These are phyloP conservation scores for Dryas iulia DNA, from an alignment of 1,140 invertebrate species.

Conservation along the genomic window DNA sequence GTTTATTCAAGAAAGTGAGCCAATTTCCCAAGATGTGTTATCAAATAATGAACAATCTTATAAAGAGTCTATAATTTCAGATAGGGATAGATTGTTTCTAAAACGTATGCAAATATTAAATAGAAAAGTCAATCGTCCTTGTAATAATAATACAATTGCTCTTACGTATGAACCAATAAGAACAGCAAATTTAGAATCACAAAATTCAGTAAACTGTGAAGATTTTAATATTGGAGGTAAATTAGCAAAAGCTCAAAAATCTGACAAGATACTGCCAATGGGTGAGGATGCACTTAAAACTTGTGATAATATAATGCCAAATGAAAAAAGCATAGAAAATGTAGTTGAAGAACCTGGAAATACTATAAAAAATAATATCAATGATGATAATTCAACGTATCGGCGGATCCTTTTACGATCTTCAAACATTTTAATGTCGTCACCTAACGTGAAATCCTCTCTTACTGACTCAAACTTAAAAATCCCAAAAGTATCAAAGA, in stretches of 20 bases:
- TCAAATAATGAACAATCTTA: background rate
- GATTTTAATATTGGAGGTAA: background rate
- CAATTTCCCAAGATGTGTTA: background rate
- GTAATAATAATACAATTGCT: slow-evolving; percentile 46
- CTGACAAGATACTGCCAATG: background rate
- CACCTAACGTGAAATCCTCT: background rate
- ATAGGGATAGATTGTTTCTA: slow-evolving; percentile 43
- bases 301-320: background rate
- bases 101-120: slow-evolving; percentile 57
- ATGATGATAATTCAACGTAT: background rate
- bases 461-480: background rate
- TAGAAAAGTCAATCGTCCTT: slow-evolving; percentile 43
- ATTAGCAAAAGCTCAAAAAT: background rate
- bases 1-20: background rate
- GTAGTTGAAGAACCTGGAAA: background rate
- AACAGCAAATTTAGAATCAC: background rate
- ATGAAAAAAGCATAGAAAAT: background rate
- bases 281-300: background rate
- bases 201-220: slow-evolving; percentile 3
- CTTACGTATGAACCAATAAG: slow-evolving; percentile 46
- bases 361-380: background rate
- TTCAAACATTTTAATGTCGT: slow-evolving; percentile 26
- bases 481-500: background rate
- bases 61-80: slow-evolving; percentile 9
- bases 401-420: slow-evolving; percentile 37